Evolutionary conservation across 2,113 vertebrate species (phyloP).

Genomic region (Casuarius casuarius): DNA sequence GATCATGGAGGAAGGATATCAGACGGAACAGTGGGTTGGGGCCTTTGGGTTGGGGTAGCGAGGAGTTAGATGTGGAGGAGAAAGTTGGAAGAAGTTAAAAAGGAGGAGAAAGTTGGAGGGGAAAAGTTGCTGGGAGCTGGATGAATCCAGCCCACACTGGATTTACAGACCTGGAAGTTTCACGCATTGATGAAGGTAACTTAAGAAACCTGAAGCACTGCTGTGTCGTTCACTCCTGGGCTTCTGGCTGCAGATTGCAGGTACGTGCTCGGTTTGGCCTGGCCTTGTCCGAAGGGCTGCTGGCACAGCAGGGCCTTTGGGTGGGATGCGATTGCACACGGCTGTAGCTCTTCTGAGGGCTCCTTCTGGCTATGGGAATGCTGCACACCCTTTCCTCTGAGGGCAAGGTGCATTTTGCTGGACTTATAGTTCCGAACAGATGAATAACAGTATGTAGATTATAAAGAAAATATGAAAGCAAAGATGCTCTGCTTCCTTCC

Average conservation of each 20-base stretch:
- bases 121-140: too few relatives aligned
- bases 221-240: background rate
- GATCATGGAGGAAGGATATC: background rate
- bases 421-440: background rate
- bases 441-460: background rate
- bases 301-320: background rate
- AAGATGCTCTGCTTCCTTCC: background rate
- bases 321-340: background rate
- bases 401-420: background rate
- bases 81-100: background rate
- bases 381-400: background rate
- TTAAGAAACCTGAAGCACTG: background rate
- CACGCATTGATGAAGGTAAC: background rate
- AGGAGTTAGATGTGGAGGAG: fast-evolving
- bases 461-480: background rate
- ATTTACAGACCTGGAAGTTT: background rate
- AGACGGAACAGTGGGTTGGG: background rate
- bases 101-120: too few relatives aligned
- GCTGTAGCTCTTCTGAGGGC: background rate
- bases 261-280: background rate
- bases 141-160: background rate
- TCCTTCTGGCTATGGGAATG: background rate
- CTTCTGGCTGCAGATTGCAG: background rate
- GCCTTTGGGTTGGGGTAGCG: background rate
- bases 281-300: background rate